phyloP scores from a whole-genome alignment of 2,113 vertebrate genomes.

The Charadrius vociferus region DNA sequence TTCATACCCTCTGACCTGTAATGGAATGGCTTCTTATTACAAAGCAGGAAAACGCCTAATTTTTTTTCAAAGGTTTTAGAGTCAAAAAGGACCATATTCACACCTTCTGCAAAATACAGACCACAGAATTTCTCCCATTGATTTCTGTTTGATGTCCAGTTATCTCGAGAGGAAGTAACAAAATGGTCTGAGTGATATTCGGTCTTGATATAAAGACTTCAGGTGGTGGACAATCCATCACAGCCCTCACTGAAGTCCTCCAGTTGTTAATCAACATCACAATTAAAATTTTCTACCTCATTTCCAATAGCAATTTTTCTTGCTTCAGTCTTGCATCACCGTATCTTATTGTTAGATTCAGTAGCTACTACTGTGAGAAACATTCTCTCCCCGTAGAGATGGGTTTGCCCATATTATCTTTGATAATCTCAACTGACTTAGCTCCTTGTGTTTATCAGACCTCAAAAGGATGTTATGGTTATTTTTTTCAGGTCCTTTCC shows the following conservation, averaged over 20 bases:
- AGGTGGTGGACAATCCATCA: neutral
- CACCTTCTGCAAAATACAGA: neutral
- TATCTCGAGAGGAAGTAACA: neutral
- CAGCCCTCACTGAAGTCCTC: neutral
- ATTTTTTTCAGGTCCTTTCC: neutral
- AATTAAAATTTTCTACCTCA: neutral
- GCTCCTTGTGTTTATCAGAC: neutral
- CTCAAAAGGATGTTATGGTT: neutral
- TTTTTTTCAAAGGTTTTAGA: neutral
- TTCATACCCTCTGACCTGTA: neutral
- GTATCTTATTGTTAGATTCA: neutral
- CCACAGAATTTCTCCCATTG: neutral
- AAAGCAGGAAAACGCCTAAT: neutral
- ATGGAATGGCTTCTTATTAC: neutral
- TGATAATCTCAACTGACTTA: neutral
- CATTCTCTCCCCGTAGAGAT: accelerated
- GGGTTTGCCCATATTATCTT: neutral
- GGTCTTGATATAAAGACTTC: neutral
- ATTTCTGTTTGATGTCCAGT: neutral
- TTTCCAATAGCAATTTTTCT: neutral
- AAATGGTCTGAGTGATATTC: neutral
- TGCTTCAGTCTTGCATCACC: neutral
- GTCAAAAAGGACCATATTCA: neutral
- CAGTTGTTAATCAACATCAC: neutral
- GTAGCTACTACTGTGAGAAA: neutral